phyloP scores from a whole-genome alignment of 2,888 invertebrate species.

The Leucophenga montana region DNA sequence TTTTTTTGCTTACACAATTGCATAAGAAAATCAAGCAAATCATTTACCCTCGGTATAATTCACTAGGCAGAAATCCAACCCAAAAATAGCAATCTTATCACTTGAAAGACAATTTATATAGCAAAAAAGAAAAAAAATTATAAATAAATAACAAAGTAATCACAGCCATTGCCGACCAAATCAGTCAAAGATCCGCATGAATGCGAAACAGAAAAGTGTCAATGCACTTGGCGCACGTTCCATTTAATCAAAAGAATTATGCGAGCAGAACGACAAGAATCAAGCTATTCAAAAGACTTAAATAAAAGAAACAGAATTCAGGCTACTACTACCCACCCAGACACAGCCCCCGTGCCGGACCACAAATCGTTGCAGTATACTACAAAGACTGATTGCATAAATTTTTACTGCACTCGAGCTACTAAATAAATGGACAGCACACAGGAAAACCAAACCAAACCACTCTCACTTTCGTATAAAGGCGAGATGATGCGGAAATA shows the following conservation, averaged over 20 bases:
- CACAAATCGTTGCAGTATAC: background rate
- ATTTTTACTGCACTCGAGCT: background rate
- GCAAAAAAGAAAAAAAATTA: no score
- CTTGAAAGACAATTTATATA: no score
- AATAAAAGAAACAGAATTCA: constrained; percentile 2
- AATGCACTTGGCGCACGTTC: constrained; percentile 14
- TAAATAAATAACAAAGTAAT: no score
- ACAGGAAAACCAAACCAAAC: no score
- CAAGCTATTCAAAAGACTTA: background rate
- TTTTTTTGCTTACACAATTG: no score
- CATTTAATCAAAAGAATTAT: constrained; percentile 15
- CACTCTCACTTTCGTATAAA: constrained; percentile 5
- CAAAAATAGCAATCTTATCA: no score
- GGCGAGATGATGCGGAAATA: constrained; percentile 10
- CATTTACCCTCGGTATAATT: no score
- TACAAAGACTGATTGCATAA: background rate
- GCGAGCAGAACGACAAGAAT: background rate
- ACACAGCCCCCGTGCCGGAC: background rate
- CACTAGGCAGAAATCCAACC: no score
- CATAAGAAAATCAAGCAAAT: no score
- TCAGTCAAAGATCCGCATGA: no score
- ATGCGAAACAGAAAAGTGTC: constrained; percentile 3
- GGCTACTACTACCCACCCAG: background rate
- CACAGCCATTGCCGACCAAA: no score
- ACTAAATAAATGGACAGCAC: background rate